A percentile compares a stretch with the other conserved stretches of the same genome.
Conservation (phyloP, 2,113 vertebrate species). For the Tragelaphus strepsiceros region DNA sequence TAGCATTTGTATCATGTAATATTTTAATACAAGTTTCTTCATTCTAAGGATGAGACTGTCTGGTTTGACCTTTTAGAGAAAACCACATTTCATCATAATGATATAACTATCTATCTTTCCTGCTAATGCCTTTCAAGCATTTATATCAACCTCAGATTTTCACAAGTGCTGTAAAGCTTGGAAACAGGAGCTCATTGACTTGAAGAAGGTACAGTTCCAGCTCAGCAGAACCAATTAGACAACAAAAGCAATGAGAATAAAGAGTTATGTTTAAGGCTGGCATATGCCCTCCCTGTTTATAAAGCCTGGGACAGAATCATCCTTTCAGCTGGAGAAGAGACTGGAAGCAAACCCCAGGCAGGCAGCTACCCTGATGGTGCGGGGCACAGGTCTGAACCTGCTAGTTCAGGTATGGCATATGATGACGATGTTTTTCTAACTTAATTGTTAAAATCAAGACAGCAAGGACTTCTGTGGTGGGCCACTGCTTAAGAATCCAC, state of each 20-base stretch:
- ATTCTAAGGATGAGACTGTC: neutral
- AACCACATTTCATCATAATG: neutral
- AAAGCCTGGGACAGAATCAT: neutral
- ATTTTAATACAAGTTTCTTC: neutral
- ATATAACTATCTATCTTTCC: neutral
- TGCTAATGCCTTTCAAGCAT: neutral
- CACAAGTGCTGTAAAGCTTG: constrained; percentile 11
- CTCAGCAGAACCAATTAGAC: constrained; percentile 40
- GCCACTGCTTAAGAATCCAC: neutral
- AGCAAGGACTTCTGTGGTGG: neutral
- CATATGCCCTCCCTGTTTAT: neutral
- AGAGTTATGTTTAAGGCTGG: neutral
- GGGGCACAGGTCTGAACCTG: neutral
- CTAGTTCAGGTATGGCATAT: neutral
- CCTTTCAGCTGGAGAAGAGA: neutral
- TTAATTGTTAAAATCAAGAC: neutral
- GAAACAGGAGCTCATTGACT: constrained; percentile 62
- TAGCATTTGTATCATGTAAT: neutral
- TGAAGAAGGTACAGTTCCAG: constrained; percentile 56
- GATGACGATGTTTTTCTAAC: neutral
- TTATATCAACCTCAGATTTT: neutral
- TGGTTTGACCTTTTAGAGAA: neutral
- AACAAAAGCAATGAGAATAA: neutral
- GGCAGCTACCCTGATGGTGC: no score
- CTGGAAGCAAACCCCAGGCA: no score